These are phyloP conservation scores for Lytechinus variegatus DNA, from an alignment of 35 echinoderm and acorn worm species.

Conservation along the genomic window DNA sequence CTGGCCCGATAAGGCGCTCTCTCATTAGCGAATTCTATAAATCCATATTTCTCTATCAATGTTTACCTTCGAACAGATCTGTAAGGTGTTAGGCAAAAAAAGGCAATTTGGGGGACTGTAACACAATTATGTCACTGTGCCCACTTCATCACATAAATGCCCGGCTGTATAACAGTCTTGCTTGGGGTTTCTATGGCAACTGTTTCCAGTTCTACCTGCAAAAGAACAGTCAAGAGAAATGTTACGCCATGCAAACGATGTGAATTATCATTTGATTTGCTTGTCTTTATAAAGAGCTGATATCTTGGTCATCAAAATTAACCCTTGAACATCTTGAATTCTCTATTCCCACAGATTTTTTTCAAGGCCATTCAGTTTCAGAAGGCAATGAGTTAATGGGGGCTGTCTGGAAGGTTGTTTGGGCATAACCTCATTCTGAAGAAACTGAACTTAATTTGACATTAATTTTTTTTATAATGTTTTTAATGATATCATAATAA, in stretches of 20 bases:
- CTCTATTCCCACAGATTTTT: no score
- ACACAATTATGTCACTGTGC: slow-evolving; percentile 1
- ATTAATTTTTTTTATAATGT: no score
- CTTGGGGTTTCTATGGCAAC: background rate
- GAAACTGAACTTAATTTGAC: no score
- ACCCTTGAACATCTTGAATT: no score
- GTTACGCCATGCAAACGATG: background rate
- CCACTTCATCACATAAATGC: background rate
- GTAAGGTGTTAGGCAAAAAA: background rate
- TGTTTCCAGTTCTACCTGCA: background rate
- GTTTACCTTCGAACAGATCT: background rate
- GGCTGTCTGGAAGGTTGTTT: no score
- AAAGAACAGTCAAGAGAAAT: background rate
- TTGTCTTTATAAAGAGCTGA: background rate
- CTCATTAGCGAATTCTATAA: slow-evolving; percentile 20
- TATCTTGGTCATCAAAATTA: no score
- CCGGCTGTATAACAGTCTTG: background rate
- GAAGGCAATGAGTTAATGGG: background rate
- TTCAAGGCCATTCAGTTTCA: no score
- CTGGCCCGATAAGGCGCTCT: background rate
- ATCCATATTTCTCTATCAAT: slow-evolving; percentile 4
- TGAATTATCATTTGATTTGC: background rate
- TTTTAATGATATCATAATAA: no score
- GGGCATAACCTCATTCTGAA: no score
- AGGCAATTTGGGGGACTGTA: background rate